Conservation (phyloP, 2,888 invertebrate genomes). For the Cryptocheilus praepositus region DNA sequence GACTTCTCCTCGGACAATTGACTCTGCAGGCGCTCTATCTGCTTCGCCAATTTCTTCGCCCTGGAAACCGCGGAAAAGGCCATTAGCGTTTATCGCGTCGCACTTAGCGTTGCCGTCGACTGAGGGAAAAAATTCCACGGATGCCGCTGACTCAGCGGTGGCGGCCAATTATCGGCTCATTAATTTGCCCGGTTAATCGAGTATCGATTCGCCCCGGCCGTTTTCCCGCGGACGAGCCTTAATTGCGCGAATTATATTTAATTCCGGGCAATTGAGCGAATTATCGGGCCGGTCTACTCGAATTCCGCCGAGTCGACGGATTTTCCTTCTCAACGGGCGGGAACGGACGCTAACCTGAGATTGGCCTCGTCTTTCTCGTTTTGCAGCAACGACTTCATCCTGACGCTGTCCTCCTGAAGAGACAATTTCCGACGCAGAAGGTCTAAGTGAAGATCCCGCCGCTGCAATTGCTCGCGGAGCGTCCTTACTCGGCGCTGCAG, state of each 20-base stretch:
- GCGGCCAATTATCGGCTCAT: too few relatives aligned
- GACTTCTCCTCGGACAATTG: constrained; percentile 89
- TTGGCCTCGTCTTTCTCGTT: constrained; percentile 76
- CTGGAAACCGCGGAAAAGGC: constrained; percentile 63
- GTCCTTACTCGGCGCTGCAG: constrained; percentile 91
- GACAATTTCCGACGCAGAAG: constrained; percentile 90
- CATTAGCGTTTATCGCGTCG: too few relatives aligned
- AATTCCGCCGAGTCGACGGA: too few relatives aligned
- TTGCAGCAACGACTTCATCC: constrained; percentile 79
- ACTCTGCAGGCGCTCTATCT: constrained; percentile 87
- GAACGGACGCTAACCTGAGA: constrained; percentile 64
- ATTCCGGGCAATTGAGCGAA: not conserved
- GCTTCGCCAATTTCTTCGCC: constrained; percentile 87
- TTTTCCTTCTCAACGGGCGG: not conserved
- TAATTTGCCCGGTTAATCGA: too few relatives aligned
- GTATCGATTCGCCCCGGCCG: too few relatives aligned
- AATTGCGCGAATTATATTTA: not conserved
- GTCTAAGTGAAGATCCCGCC: constrained; percentile 94
- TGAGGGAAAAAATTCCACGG: too few relatives aligned
- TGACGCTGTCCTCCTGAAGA: constrained; percentile 85
- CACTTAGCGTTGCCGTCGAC: not conserved
- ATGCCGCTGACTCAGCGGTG: too few relatives aligned
- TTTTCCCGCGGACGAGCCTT: not conserved
- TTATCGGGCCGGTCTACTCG: not conserved
- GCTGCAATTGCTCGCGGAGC: constrained; percentile 91